Evolutionary conservation across 1,140 invertebrate genomes (phyloP).

Genomic region (Cheumatopsyche charites): DNA sequence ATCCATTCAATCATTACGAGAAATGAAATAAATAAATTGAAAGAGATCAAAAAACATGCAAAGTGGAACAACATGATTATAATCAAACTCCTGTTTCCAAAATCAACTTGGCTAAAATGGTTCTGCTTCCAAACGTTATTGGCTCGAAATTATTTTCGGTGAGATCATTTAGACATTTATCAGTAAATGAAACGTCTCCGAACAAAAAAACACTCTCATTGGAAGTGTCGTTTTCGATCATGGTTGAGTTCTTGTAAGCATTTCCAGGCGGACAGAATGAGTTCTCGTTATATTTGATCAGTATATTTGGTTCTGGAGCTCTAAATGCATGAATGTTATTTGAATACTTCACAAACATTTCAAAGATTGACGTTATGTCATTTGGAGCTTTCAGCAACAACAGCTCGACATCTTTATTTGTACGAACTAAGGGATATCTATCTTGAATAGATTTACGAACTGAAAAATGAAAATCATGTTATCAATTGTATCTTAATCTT

Average conservation of each 20-base stretch:
- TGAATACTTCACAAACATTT: slow-evolving; percentile 45
- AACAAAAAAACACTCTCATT: slow-evolving; percentile 26
- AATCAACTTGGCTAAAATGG: slow-evolving; percentile 44
- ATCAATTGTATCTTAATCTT: neutral
- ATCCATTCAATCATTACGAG: too few species aligned
- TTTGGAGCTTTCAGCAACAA: slow-evolving; percentile 30
- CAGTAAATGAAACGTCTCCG: slow-evolving; percentile 36
- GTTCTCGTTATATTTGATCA: slow-evolving; percentile 41
- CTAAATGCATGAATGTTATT: slow-evolving; percentile 42
- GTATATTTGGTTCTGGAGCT: slow-evolving; percentile 38
- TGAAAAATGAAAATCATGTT: slow-evolving; percentile 40
- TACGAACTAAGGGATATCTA: slow-evolving; percentile 39
- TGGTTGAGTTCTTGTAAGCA: slow-evolving; percentile 32
- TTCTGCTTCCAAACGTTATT: slow-evolving; percentile 39
- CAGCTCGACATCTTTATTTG: slow-evolving; percentile 44
- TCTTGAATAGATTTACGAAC: slow-evolving; percentile 43
- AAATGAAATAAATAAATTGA: neutral
- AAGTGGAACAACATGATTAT: neutral
- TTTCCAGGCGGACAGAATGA: slow-evolving; percentile 37
- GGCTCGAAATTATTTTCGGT: slow-evolving; percentile 44
- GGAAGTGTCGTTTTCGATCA: slow-evolving; percentile 4
- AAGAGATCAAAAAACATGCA: slow-evolving; percentile 4
- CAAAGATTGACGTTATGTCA: slow-evolving; percentile 41
- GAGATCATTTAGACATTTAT: slow-evolving; percentile 40
- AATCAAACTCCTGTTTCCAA: slow-evolving; percentile 32